These are phyloP conservation scores for Eilema caniola DNA, from an alignment of 2,888 invertebrate species.

Conservation along the genomic window DNA sequence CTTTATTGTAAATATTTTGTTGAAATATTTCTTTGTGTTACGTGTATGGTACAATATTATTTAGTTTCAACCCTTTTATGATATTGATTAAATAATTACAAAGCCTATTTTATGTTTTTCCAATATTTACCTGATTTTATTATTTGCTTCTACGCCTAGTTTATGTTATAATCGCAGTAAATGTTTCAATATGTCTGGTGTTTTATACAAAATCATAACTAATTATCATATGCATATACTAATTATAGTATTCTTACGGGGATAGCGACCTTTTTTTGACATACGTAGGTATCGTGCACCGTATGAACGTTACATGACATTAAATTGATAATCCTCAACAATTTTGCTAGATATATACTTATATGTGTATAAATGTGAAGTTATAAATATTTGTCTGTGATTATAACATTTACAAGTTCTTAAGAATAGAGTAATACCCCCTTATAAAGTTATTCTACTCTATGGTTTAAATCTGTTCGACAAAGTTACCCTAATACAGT, in stretches of 20 bases:
- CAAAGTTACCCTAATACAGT: constrained; percentile 29
- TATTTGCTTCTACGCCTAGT: constrained; percentile 40
- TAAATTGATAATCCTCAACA: not conserved
- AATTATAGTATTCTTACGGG: not conserved
- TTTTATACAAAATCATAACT: constrained; percentile 12
- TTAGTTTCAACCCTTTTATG: constrained; percentile 67
- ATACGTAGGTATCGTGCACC: not conserved
- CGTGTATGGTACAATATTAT: constrained; percentile 67
- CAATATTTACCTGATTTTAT: constrained; percentile 54
- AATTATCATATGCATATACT: not conserved
- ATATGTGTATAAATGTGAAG: constrained; percentile 8
- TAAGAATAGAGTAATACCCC: constrained; percentile 48
- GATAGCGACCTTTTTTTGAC: not conserved
- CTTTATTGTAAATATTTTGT: constrained; percentile 86
- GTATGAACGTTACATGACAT: constrained; percentile 9
- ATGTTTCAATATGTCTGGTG: constrained; percentile 18
- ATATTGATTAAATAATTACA: constrained; percentile 69
- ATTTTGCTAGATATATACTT: constrained; percentile 6
- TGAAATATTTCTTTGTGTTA: constrained; percentile 77
- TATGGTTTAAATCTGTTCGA: constrained; percentile 24
- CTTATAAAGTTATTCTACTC: constrained; percentile 28
- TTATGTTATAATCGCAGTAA: constrained; percentile 58
- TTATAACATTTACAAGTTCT: constrained; percentile 48
- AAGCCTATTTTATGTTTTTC: constrained; percentile 62
- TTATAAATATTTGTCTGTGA: constrained; percentile 43